These are phyloP conservation scores for Timandra comae DNA, from an alignment of 2,888 invertebrate species.

Conservation along the genomic window DNA sequence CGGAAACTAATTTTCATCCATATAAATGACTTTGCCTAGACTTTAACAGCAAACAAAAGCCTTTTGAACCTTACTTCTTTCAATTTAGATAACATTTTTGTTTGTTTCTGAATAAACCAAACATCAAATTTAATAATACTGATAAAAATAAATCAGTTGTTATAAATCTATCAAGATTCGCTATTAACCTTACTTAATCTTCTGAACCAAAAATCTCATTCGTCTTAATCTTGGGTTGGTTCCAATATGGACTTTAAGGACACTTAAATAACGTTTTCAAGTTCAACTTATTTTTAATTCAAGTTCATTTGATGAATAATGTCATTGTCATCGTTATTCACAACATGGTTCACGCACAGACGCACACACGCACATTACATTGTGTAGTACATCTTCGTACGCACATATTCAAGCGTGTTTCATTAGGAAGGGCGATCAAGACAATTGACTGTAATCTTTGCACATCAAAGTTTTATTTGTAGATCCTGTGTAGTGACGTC, in stretches of 20 bases:
- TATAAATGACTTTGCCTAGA: too few relatives aligned
- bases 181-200: constrained; percentile 6
- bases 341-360: constrained; percentile 16
- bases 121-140: too few relatives aligned
- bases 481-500: constrained; percentile 27
- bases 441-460: constrained; percentile 33
- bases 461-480: constrained; percentile 53
- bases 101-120: constrained; percentile 1
- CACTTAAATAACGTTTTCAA: constrained; percentile 18
- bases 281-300: constrained; percentile 26
- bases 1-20: constrained; percentile 36
- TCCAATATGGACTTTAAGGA: constrained; percentile 11
- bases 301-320: constrained; percentile 33
- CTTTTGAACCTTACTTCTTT: too few relatives aligned
- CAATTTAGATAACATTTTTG: too few relatives aligned
- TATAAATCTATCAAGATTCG: too few relatives aligned
- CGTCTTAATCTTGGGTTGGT: constrained; percentile 13
- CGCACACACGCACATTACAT: constrained; percentile 15
- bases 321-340: constrained; percentile 31
- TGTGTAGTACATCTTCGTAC: too few relatives aligned
- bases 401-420: too few relatives aligned
- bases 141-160: too few relatives aligned
- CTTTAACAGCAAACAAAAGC: too few relatives aligned
- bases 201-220: constrained; percentile 7
- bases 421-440: constrained; percentile 35